These are phyloP conservation scores for Choristoneura rosaceana DNA, from an alignment of 2,888 invertebrate species.

Conservation along the genomic window DNA sequence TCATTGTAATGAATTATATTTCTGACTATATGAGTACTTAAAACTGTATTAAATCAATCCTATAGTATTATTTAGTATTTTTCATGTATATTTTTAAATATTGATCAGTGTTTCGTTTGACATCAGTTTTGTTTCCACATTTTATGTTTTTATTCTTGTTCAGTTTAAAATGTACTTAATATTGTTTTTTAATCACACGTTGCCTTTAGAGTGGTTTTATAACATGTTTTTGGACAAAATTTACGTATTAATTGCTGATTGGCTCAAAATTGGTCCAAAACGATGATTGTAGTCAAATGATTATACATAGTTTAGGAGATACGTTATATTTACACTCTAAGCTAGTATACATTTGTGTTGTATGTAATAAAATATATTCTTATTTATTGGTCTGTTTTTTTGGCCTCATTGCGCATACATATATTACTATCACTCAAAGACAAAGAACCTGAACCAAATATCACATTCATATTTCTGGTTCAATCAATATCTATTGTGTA, in stretches of 20 bases:
- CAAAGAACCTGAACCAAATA: too few species aligned
- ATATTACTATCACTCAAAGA: too few species aligned
- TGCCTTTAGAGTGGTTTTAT: slow-evolving; percentile 44
- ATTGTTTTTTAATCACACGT: slow-evolving; percentile 46
- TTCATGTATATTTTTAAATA: slow-evolving; percentile 32
- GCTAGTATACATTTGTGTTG: slow-evolving; percentile 73
- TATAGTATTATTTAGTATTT: slow-evolving; percentile 41
- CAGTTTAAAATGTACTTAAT: slow-evolving; percentile 33
- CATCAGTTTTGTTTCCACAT: slow-evolving; percentile 37
- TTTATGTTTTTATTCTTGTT: slow-evolving; percentile 27
- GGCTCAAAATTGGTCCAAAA: slow-evolving; percentile 50
- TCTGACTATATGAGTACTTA: slow-evolving; percentile 19
- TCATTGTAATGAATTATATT: slow-evolving; percentile 9
- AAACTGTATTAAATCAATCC: slow-evolving; percentile 32
- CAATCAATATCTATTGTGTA: too few species aligned
- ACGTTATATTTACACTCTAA: slow-evolving; percentile 69
- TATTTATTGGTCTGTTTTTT: slow-evolving; percentile 60
- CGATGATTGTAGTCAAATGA: slow-evolving; percentile 50
- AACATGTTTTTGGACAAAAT: slow-evolving; percentile 34
- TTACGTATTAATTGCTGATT: slow-evolving; percentile 44
- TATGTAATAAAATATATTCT: slow-evolving; percentile 78
- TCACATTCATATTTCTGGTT: too few species aligned
- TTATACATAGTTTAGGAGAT: slow-evolving; percentile 56
- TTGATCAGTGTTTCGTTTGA: slow-evolving; percentile 38
- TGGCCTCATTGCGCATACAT: not conserved